phyloP scores from a whole-genome alignment of 2,888 invertebrate species.

The Aleiodes leptofemur region DNA sequence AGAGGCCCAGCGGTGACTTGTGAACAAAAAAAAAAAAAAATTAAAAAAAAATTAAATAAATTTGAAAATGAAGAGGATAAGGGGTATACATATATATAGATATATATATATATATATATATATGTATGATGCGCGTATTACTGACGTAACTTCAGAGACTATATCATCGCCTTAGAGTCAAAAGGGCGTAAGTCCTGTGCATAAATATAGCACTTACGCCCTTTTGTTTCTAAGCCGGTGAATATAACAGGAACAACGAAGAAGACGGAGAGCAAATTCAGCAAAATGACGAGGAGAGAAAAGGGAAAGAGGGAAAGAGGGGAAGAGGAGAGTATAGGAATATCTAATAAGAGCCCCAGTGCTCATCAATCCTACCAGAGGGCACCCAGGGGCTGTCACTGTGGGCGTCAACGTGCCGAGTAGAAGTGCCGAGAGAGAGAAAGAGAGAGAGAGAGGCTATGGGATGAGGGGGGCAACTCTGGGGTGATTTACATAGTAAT shows the following conservation, averaged over 20 bases:
- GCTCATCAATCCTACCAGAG: conserved; percentile 71
- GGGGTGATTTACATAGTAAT: conserved; percentile 76
- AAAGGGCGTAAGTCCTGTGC: no score
- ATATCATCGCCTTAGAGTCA: no score
- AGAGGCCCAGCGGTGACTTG: conserved; percentile 56
- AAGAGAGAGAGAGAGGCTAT: not conserved
- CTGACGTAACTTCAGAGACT: no score
- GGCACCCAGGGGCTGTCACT: conserved; percentile 73
- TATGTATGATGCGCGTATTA: no score
- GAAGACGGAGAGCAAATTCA: not conserved
- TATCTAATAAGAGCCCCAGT: conserved; percentile 72
- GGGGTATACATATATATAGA: conserved; percentile 18
- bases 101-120: no score
- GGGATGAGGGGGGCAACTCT: conserved; percentile 49
- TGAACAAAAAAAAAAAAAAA: not conserved
- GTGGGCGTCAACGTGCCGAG: conserved; percentile 68
- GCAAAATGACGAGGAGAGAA: conserved; percentile 55
- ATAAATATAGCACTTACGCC: no score
- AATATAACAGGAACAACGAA: no score
- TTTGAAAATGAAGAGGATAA: conserved; percentile 36
- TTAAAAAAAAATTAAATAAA: no score
- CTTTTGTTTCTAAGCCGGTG: no score
- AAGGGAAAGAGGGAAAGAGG: conserved; percentile 58
- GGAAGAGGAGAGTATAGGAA: conserved; percentile 64
- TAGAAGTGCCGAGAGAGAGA: conserved; percentile 25